These are phyloP conservation scores for Eupeodes luniger DNA, from an alignment of 2,888 invertebrate species.

Conservation along the genomic window DNA sequence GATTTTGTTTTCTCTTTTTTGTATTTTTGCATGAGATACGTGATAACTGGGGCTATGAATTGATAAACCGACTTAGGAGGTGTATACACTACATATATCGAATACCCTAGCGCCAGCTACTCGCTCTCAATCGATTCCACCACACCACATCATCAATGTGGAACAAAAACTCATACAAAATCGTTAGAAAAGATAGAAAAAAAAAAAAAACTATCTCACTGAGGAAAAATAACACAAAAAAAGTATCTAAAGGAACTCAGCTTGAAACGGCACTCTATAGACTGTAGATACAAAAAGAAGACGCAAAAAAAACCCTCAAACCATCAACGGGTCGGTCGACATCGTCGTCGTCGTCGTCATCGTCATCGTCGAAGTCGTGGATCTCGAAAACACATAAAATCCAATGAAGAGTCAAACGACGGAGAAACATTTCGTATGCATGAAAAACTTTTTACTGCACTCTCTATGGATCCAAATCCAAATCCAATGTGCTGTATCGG, in stretches of 20 bases:
- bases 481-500: constrained; percentile 71
- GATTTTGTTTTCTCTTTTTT: not conserved
- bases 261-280: constrained; percentile 16
- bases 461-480: constrained; percentile 41
- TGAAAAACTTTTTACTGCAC: constrained; percentile 72
- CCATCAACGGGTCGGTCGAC: not conserved
- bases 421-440: constrained; percentile 73
- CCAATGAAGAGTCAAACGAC: constrained; percentile 70
- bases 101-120: constrained; percentile 37
- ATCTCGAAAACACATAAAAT: constrained; percentile 72
- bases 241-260: constrained; percentile 11
- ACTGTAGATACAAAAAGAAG: not conserved
- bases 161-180: constrained; percentile 61
- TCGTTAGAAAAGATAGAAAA: not conserved
- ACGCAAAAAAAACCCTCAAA: constrained; percentile 17
- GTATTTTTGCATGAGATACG: constrained; percentile 35
- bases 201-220: not conserved
- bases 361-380: constrained; percentile 54
- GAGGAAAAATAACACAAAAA: not conserved
- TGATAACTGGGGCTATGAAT: constrained; percentile 61
- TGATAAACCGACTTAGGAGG: constrained; percentile 34
- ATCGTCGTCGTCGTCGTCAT: not conserved
- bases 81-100: constrained; percentile 22
- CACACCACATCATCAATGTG: constrained; percentile 38
- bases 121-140: constrained; percentile 61